A percentile compares a stretch with the other conserved stretches of the same genome.
These are phyloP conservation scores for Cephus spinipes DNA, from an alignment of 2,888 invertebrate genomes.

Conservation along the genomic window DNA sequence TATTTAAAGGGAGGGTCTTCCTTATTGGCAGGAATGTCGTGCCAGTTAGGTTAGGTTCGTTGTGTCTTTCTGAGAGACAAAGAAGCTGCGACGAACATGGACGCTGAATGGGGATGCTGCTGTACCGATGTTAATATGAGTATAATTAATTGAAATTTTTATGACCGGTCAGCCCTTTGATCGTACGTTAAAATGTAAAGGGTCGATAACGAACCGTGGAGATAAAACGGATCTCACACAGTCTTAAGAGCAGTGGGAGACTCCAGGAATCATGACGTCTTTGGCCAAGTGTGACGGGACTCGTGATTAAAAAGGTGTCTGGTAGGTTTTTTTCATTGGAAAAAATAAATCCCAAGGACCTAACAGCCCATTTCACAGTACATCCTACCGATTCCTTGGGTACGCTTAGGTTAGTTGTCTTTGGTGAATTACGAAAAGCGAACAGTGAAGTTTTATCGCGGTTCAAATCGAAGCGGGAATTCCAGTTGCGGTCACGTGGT, in stretches of 20 bases:
- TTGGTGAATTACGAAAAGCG: background rate
- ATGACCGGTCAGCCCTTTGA: background rate
- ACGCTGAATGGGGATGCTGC: background rate
- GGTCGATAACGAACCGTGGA: background rate
- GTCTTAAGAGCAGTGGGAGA: background rate
- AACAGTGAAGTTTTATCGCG: background rate
- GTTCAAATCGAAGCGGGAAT: background rate
- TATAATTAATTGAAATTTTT: background rate
- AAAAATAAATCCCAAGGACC: background rate
- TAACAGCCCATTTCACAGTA: background rate
- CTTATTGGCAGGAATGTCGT: background rate
- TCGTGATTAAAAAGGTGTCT: background rate
- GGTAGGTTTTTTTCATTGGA: background rate
- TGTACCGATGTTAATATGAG: background rate
- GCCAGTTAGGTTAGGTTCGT: too few relatives aligned
- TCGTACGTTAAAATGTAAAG: background rate
- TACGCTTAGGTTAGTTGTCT: background rate
- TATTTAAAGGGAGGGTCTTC: background rate
- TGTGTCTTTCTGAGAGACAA: background rate
- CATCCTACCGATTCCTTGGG: background rate
- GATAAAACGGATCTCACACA: background rate
- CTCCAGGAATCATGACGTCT: background rate
- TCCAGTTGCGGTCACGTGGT: background rate
- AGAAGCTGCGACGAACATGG: background rate
- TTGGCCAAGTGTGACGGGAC: background rate